Conservation (phyloP, 2,113 vertebrate genomes). For the Nyctereutes procyonoides region DNA sequence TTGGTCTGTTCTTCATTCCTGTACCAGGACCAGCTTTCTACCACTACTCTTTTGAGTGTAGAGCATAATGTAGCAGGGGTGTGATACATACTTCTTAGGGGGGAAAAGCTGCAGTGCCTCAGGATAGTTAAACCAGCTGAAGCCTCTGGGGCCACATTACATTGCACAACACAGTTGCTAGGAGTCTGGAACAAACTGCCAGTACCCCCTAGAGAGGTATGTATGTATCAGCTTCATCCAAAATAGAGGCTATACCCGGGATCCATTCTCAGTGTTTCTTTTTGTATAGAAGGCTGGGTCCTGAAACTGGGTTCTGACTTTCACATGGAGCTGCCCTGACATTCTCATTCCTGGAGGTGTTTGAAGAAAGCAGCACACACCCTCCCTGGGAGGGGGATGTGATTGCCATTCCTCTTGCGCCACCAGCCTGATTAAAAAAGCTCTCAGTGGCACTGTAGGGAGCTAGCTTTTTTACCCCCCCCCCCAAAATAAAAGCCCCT, state of each 20-base stretch:
- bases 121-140: background rate
- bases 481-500: too few relatives aligned
- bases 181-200: background rate
- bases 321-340: background rate
- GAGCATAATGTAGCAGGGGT: background rate
- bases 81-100: background rate
- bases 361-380: background rate
- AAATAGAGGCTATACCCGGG: background rate
- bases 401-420: background rate
- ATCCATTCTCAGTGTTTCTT: background rate
- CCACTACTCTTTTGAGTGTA: background rate
- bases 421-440: background rate
- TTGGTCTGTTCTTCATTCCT: constrained; percentile 64
- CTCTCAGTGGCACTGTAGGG: background rate
- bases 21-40: background rate
- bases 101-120: background rate
- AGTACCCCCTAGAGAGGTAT: constrained; percentile 12
- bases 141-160: constrained; percentile 37
- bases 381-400: background rate
- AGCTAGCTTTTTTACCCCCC: background rate
- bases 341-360: background rate
- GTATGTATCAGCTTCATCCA: background rate
- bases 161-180: constrained; percentile 40
- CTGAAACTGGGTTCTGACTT: background rate
- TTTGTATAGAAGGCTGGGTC: background rate